phyloP scores from a whole-genome alignment of 2,113 vertebrate species.

The Eolophus roseicapilla region DNA sequence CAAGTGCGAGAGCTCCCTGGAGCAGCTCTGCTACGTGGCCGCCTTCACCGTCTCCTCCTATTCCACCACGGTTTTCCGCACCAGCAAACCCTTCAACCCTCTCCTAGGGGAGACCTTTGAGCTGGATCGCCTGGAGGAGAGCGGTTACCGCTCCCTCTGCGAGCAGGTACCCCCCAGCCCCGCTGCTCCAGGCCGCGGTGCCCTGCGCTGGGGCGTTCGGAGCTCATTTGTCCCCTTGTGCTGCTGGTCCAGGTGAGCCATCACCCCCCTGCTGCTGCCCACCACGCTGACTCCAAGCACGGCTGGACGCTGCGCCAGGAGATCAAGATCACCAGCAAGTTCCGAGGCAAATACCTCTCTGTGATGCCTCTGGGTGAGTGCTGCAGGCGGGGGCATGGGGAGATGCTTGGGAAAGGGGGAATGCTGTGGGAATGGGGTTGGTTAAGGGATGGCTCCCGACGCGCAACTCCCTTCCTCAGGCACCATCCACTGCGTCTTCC shows the following conservation, averaged over 20 bases:
- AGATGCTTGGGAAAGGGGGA: neutral
- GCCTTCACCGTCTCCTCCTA: constrained; percentile 96
- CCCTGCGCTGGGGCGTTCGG: fast-evolving
- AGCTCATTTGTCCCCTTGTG: neutral
- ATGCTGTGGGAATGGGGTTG: fast-evolving
- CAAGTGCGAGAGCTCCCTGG: constrained; percentile 86
- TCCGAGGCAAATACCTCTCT: constrained; percentile 98
- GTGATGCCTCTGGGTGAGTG: constrained; percentile 94
- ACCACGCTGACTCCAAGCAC: constrained; percentile 88
- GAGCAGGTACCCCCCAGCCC: constrained; percentile 80
- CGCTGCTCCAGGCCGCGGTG: fast-evolving
- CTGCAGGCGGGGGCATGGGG: too few relatives aligned
- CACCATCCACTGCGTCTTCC: constrained; percentile 94
- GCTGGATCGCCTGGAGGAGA: constrained; percentile 88
- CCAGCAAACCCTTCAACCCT: constrained; percentile 96
- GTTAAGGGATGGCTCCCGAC: neutral
- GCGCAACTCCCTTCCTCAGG: constrained; percentile 60
- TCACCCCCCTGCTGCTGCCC: constrained; percentile 93
- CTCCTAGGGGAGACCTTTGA: constrained; percentile 96
- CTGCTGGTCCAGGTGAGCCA: constrained; percentile 86
- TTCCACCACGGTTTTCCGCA: constrained; percentile 94
- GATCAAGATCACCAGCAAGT: constrained; percentile 97
- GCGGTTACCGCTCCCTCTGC: constrained; percentile 91
- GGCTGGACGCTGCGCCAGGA: constrained; percentile 95
- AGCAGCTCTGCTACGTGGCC: constrained; percentile 94